Evolutionary conservation across 2,888 invertebrate species (phyloP), one percentile per base, ranked within the genome.

Genomic region (Apamea crenata): DNA sequence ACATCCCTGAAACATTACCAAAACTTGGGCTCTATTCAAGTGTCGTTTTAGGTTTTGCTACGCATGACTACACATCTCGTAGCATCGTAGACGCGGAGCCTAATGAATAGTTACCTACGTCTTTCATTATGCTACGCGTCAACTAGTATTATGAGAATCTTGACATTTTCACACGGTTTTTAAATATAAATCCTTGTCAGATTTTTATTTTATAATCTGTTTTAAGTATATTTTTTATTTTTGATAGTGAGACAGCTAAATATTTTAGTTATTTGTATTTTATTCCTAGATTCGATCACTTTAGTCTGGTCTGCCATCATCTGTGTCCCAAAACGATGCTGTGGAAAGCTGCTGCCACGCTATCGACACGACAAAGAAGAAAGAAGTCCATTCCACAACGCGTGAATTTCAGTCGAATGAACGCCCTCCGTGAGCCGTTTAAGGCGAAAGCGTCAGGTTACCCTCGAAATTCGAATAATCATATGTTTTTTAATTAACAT

Each of bases 21-120:
- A 36, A n/a, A n/a, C 18, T 59, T 59, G 3, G 14, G 0, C 2
- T 32, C 8, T 25, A 25, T 5, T 50, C 21, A 32, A 50, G 32
- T 25, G 21, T 14, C 8, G 14, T 69, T 69, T 47, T 36, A 53
- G 8, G 56, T 32, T 21, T 7, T 66, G 44, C 67, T 78, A 77
- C 78, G 78, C 47, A 40, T 5, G 29, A 25, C 67, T 67, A 61
- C 77, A 36, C 18, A 50, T 50, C n/a, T 59, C 47, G 75, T 66
- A 75, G 77, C 66, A 4, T 29, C 76, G 66, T 77, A 76, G 74
- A 74, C 36, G 25, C 47, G 36, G 59, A 67, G 76, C 36, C 50
- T 29, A n/a, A 36, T 74, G 0, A 63, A 74, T 50, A 16, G 36
- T 21, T 47, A 36, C 36, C 6, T 36, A 36, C 36, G 36, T 36